Evolutionary conservation across 1,140 invertebrate species (phyloP).

Genomic region (Trinorchestia longiramus): DNA sequence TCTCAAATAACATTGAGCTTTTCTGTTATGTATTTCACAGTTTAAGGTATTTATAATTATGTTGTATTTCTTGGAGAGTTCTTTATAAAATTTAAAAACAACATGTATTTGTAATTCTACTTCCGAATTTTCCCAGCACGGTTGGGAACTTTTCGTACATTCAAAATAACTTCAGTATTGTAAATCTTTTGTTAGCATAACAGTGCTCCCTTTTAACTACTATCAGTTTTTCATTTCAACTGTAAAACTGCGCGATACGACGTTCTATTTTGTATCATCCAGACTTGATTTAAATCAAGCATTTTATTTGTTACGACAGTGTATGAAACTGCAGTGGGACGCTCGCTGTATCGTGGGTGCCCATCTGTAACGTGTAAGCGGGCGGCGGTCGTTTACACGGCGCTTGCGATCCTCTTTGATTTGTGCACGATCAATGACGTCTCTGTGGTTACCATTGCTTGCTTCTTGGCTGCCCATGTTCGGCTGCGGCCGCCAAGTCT

Average conservation of each 20-base stretch:
- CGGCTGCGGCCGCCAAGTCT: not conserved
- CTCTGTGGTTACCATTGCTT: not conserved
- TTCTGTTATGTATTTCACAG: not conserved
- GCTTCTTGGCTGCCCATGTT: not conserved
- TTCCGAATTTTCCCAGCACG: not conserved
- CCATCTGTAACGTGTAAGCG: not conserved
- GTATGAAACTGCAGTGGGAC: not conserved
- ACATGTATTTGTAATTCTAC: not conserved
- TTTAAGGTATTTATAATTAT: not conserved
- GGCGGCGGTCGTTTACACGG: not conserved
- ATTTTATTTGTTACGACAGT: not conserved
- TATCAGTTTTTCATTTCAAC: not conserved
- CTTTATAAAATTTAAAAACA: not conserved
- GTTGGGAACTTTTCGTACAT: not conserved
- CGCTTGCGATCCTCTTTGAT: not conserved
- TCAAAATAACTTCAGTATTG: not conserved
- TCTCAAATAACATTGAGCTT: not conserved
- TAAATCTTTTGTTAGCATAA: not conserved
- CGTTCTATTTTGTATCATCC: not conserved
- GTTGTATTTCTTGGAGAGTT: not conserved
- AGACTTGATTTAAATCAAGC: not conserved
- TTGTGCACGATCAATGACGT: not conserved
- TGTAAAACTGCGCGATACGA: not conserved
- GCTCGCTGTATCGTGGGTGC: not conserved
- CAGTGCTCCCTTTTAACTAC: not conserved